phyloP scores from a whole-genome alignment of 2,797 vertebrate species.

The Falco concolor region DNA sequence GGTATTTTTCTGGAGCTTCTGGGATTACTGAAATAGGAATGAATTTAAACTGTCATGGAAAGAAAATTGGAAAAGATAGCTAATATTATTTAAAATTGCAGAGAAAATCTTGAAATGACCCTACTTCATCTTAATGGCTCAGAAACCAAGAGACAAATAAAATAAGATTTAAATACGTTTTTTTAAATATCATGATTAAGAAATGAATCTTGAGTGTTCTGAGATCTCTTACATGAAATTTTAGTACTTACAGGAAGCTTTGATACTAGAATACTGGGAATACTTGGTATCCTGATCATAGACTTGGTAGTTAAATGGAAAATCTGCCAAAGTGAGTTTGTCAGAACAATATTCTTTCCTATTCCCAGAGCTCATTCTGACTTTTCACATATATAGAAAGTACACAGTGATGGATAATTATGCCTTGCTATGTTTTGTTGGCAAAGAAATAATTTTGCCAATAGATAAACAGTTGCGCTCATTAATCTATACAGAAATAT shows the following conservation, averaged over 20 bases:
- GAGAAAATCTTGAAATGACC: not conserved
- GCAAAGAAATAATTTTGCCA: not conserved
- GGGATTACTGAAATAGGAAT: not conserved
- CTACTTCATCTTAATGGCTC: not conserved
- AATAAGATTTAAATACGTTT: not conserved
- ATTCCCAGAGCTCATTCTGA: not conserved
- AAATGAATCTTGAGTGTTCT: not conserved
- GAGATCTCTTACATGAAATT: not conserved
- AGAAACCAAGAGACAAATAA: not conserved
- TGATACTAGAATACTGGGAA: not conserved
- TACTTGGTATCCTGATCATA: not conserved
- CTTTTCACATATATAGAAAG: not conserved
- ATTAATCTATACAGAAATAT: constrained; percentile 62
- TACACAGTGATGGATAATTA: not conserved
- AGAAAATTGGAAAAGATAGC: not conserved
- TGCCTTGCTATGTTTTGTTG: not conserved
- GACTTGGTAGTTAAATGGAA: not conserved
- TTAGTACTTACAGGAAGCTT: not conserved
- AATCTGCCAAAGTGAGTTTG: not conserved
- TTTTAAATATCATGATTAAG: not conserved
- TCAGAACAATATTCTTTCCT: not conserved
- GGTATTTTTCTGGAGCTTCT: not conserved
- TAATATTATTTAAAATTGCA: not conserved
- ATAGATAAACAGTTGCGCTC: not conserved
- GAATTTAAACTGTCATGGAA: not conserved